Evolutionary conservation across 2,888 invertebrate species (phyloP).

Genomic region (Sinotaia quadrata): DNA sequence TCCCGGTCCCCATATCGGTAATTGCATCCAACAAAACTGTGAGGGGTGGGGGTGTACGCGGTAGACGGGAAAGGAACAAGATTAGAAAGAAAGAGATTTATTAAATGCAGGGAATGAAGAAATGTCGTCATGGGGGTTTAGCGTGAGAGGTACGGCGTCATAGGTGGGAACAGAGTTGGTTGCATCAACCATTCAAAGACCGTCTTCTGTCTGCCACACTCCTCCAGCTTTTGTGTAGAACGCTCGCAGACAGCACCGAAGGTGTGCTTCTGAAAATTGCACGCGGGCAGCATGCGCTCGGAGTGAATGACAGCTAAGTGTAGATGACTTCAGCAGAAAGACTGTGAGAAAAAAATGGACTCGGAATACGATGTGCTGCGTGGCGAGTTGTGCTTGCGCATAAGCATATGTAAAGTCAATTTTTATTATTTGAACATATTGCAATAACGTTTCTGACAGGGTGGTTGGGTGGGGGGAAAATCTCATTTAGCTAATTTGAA

Average conservation of each 20-base stretch:
- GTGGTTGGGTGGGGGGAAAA: no score
- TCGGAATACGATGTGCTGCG: no score
- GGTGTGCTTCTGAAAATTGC: background rate
- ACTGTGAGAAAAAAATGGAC: no score
- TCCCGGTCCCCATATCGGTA: background rate
- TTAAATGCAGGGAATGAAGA: slow-evolving; percentile 1
- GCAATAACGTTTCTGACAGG: no score
- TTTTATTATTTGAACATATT: no score
- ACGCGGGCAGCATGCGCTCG: background rate
- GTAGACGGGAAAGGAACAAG: background rate
- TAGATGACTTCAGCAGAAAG: no score
- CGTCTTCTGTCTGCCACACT: background rate
- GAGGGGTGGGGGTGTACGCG: no score
- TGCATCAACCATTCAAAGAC: background rate
- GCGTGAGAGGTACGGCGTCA: background rate
- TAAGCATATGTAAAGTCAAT: no score
- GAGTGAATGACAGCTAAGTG: no score
- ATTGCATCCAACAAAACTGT: background rate
- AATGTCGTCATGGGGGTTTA: background rate
- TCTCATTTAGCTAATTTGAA: no score
- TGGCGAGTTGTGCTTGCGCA: no score
- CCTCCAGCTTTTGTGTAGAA: background rate
- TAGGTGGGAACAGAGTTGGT: background rate
- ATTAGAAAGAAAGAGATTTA: background rate
- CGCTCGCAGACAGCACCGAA: background rate